These are phyloP conservation scores for Fratercula arctica DNA, from an alignment of 2,797 vertebrate species.

Conservation along the genomic window DNA sequence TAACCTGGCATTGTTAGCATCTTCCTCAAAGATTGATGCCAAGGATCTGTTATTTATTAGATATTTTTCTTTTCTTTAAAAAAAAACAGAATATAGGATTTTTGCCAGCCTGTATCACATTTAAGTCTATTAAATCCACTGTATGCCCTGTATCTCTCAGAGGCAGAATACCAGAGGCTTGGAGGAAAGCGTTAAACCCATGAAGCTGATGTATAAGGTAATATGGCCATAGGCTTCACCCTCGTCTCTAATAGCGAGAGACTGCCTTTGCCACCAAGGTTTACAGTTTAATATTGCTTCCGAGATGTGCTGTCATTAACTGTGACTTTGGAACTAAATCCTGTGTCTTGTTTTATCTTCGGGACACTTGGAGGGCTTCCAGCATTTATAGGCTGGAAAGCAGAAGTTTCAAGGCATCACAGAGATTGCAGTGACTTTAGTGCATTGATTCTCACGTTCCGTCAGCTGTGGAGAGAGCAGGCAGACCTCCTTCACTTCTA, in stretches of 20 bases:
- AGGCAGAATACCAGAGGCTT: not conserved
- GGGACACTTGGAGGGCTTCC: not conserved
- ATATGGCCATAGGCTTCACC: constrained; percentile 8
- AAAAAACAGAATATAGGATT: not conserved
- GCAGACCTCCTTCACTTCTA: not conserved
- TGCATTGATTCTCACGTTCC: not conserved
- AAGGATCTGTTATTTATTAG: not conserved
- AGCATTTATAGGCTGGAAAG: not conserved
- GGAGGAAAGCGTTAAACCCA: not conserved
- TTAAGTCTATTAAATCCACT: constrained; percentile 13
- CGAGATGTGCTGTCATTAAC: constrained; percentile 18
- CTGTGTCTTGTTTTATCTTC: not conserved
- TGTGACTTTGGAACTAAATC: constrained; percentile 43
- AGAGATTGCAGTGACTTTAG: not conserved
- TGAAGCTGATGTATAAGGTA: not conserved
- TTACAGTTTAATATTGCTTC: constrained; percentile 22
- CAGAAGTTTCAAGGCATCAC: not conserved
- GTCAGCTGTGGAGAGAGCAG: not conserved
- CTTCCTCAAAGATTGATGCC: not conserved
- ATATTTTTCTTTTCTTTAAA: not conserved
- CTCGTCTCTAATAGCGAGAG: constrained; percentile 10
- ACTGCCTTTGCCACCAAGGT: constrained; percentile 29
- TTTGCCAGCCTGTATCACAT: not conserved
- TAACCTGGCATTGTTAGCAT: not conserved
- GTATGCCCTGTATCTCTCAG: not conserved